Base-by-base conservation (phyloP, 1,140 invertebrate genomes). In the Diachasma alloeum region DNA sequence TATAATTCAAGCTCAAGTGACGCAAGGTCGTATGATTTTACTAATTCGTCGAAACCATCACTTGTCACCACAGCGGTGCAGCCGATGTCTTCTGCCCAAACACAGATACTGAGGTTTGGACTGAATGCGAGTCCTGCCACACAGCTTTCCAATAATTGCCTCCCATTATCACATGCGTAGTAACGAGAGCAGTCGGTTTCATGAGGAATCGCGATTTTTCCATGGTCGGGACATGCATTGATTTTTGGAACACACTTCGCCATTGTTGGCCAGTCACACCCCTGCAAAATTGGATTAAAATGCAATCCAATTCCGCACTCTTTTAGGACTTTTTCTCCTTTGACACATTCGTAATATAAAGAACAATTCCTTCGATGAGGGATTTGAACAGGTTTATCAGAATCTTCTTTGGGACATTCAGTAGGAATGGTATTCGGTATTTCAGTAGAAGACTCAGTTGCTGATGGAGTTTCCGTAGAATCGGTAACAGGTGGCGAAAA, bases 321-420 rank as follows among this genome's bases (percentile, higher is more conserved):
- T 44, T 90, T 85, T 48, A 87, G 79, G 0, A 90, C 80, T 26
- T 90, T 87, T 15, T 83, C 42, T 0, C 91, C 91, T 17, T 91
- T 84, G 22, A 80, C 82, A 74, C 92, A 93, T 72, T 89, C 85
- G 85, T 90, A 93, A 83, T 91, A 93, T 46, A 87, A 84, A 0
- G 79, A 78, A 77, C 92, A 93, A 53, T 91, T 83, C 0, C 80
- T 81, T 44, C 89, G 89, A 72, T 92, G 88, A 0, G 91, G 89
- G 4, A 91, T 79, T 4, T 84, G 86, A 3, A 88, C 85, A 75
- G 53, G 19, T 8, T 39, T 0, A 1, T 10, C 6, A 0, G 72
- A 71, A 31, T 77, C 22, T 0, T n/a, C 31, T 2, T 26, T 6
- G 11, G 83, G 73, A 74, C 83, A 85, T 59, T 59, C n/a, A n/a